These are phyloP conservation scores for Limnodromus scolopaceus DNA, from an alignment of 2,797 vertebrate species.

Conservation along the genomic window DNA sequence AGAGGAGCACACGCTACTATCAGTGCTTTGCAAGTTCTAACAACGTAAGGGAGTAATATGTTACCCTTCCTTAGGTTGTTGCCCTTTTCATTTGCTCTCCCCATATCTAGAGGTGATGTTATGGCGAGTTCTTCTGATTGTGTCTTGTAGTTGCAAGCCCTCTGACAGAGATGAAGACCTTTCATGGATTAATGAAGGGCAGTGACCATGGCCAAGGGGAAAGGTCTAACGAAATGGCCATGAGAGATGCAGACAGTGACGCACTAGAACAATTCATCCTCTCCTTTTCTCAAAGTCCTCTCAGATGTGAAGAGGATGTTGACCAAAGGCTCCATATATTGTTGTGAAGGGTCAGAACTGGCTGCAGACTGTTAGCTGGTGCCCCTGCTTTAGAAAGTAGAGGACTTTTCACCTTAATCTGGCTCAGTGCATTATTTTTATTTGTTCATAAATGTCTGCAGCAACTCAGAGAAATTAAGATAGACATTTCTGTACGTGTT, in stretches of 20 bases:
- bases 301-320: neutral
- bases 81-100: neutral
- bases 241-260: neutral
- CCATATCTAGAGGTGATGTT: neutral
- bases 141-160: fast-evolving
- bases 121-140: neutral
- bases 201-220: neutral
- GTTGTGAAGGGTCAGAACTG: neutral
- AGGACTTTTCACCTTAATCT: neutral
- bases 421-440: neutral
- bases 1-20: neutral
- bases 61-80: neutral
- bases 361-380: neutral
- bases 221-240: neutral
- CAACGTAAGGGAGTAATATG: fast-evolving
- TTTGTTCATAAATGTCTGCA: neutral
- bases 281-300: neutral
- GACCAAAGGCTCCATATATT: neutral
- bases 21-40: neutral
- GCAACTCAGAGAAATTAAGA: neutral
- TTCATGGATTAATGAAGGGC: neutral
- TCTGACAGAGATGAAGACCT: neutral
- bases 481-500: neutral
- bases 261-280: neutral
- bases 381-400: neutral